Base-by-base conservation (phyloP, 2,113 vertebrate genomes). In the Carollia perspicillata region DNA sequence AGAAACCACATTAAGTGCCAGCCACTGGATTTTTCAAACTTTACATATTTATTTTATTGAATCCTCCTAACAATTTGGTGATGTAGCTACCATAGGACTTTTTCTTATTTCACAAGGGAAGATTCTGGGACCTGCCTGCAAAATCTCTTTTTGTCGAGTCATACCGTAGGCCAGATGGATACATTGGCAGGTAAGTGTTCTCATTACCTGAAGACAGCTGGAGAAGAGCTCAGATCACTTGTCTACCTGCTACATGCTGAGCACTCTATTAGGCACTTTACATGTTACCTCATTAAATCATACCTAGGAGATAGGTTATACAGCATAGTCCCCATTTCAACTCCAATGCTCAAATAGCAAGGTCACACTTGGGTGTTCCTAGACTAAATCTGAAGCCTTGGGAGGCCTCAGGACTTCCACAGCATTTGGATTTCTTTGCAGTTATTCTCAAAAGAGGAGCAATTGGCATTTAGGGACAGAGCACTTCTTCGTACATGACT, bases 71-170 rank as follows among this genome's bases (percentile, higher is more conserved):
- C 17, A 90, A 3, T 33, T 74, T 20, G 14, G 69, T 6, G 14
- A n/a, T 44, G 14, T 20, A 53, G 8, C 10, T 47, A n/a, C 75
- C 5, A 3, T 60, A 18, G 3, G 30, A 33, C 49, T 63, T 74
- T 74, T 71, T 74, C 55, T 13, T 71, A 23, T 88, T 74, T 95
- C 72, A 90, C 26, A 37, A 66, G 14, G 51, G 26, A 49, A 81
- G 77, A 65, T 84, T n/a, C 49, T 68, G 81, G 55, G 44, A 75
- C 23, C 75, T 85, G 42, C 33, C 37, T 84, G 69, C 42, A n/a
- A 37, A 95, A 55, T n/a, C 22, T 8, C 51, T 79, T 90, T 94
- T 89, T 83, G 30, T 74, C 63, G 79, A 74, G 74, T 95, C 80
- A 91, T 16, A 28, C 40, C n/a, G 5, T 8, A 10, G 37, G 37